Evolutionary conservation across 2,797 vertebrate species (phyloP).

Genomic region (Tokudaia muenninki): DNA sequence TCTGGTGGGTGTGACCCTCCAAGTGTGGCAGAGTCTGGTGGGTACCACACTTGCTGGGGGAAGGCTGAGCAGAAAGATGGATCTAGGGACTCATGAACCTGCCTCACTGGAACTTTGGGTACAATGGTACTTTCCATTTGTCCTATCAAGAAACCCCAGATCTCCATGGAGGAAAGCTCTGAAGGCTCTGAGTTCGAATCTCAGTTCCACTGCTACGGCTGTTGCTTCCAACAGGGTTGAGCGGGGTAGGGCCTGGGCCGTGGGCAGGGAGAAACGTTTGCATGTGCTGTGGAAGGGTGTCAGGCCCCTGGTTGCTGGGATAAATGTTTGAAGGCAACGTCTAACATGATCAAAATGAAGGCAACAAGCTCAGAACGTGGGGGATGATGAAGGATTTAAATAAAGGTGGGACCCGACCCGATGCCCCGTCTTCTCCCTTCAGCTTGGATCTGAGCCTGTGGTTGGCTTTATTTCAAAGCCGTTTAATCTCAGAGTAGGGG

Average conservation of each 20-base stretch:
- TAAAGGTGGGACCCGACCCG: background rate
- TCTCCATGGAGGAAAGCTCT: background rate
- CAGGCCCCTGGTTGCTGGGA: background rate
- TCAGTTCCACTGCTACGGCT: background rate
- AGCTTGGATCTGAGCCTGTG: too few species aligned
- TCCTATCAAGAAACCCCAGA: background rate
- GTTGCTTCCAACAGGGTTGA: background rate
- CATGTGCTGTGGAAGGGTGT: background rate
- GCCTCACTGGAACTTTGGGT: background rate
- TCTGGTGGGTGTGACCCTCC: background rate
- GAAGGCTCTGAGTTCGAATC: too few species aligned
- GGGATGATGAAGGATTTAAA: background rate
- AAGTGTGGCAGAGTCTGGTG: fast-evolving
- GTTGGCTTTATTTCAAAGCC: background rate
- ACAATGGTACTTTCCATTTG: background rate
- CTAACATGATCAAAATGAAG: background rate
- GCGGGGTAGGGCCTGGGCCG: too few species aligned
- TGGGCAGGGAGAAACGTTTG: fast-evolving
- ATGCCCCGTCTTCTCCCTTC: too few species aligned
- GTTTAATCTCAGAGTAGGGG: background rate
- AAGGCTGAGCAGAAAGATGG: background rate
- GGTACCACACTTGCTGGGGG: fast-evolving
- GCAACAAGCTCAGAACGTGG: too few species aligned
- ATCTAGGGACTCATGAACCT: background rate
- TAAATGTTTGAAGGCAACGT: background rate